Percentiles rank a stretch among this genome's conserved stretches.
Evolutionary conservation across 2,113 vertebrate genomes (phyloP).

Genomic region (Microtus montanus): DNA sequence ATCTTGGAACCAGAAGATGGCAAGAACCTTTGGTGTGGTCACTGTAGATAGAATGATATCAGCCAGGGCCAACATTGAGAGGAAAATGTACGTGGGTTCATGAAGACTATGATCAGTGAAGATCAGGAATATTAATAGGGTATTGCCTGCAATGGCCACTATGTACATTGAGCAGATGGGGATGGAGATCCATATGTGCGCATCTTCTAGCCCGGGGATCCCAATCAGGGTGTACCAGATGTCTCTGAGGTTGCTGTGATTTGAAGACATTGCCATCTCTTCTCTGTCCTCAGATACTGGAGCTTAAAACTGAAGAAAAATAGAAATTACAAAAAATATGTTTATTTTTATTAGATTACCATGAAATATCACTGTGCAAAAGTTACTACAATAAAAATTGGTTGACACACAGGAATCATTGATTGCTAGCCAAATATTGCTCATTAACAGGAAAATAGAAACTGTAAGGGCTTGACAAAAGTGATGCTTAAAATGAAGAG

Average conservation of each 20-base stretch:
- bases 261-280: conserved; percentile 3
- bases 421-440: background rate
- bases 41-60: conserved; percentile 54
- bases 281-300: background rate
- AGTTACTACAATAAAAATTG: background rate
- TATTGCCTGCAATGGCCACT: background rate
- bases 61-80: conserved; percentile 39
- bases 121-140: background rate
- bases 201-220: conserved; percentile 19
- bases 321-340: background rate
- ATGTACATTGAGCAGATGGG: conserved; percentile 47
- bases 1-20: conserved; percentile 59
- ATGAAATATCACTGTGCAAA: background rate
- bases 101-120: background rate
- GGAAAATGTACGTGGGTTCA: background rate
- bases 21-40: conserved; percentile 56
- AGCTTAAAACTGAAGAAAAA: background rate
- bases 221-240: conserved; percentile 44
- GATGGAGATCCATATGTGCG: conserved; percentile 29
- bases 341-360: background rate
- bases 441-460: background rate
- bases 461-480: background rate
- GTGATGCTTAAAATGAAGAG: too few relatives aligned
- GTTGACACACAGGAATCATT: background rate
- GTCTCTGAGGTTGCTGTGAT: conserved; percentile 31